Evolutionary conservation across 1,140 invertebrate species (phyloP).

Genomic region (Calycopis cecrops): DNA sequence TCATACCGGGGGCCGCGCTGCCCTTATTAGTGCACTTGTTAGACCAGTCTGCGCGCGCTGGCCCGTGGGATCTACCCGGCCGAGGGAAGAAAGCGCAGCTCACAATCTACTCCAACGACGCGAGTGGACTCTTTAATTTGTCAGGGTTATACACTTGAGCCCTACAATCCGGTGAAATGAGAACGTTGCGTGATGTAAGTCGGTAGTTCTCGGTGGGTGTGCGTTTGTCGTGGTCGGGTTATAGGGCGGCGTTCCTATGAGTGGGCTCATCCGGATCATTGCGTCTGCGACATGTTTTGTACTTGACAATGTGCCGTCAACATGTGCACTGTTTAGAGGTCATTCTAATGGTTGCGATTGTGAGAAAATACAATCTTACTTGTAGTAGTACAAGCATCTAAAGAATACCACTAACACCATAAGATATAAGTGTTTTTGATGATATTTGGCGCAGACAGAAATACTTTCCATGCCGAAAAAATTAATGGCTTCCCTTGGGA

Average conservation of each 20-base stretch:
- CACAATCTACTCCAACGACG: not conserved
- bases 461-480: too few species aligned
- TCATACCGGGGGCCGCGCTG: conserved; percentile 41
- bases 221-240: conserved; percentile 21
- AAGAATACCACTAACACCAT: too few species aligned
- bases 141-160: conserved; percentile 35
- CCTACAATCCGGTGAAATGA: conserved; percentile 23
- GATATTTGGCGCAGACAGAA: too few species aligned
- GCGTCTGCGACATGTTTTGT: conserved; percentile 49
- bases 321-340: not conserved
- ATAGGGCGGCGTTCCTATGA: conserved; percentile 41
- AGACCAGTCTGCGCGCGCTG: conserved; percentile 45
- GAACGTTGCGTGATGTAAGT: conserved; percentile 8
- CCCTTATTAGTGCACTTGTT: conserved; percentile 53
- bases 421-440: too few species aligned
- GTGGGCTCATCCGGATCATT: conserved; percentile 49
- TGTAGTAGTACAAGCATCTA: too few species aligned
- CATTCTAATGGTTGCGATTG: not conserved
- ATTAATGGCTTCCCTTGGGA: too few species aligned
- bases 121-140: conserved; percentile 30
- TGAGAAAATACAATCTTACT: too few species aligned
- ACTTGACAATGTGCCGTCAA: conserved; percentile 38
- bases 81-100: conserved; percentile 14
- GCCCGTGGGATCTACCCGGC: conserved; percentile 33
- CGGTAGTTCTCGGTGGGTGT: not conserved